Evolutionary conservation across 2,113 vertebrate species (phyloP), one percentile per base, ranked within the genome.

Genomic region (Engystomops pustulosus): DNA sequence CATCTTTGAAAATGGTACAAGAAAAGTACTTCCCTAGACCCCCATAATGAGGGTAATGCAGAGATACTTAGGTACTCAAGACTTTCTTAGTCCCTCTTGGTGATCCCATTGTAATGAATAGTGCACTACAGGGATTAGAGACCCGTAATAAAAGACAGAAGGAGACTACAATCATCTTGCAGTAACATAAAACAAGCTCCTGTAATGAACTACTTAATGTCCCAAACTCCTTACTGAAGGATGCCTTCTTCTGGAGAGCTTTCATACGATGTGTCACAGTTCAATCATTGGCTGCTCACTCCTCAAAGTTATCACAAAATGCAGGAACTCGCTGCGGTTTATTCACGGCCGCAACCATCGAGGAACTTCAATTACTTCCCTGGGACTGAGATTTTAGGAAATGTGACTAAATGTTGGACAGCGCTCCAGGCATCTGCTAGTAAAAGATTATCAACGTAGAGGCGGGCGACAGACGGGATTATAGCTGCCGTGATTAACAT

Each of bases 341-440:
- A 81, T 70, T 58, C 53, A 72, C 45, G 30, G 51, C 27, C 12
- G 45, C 15, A 30, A 32, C 62, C 27, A 51, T 78, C 30, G 72
- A 77, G 69, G 45, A 84, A 68, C 60, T 84, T 84, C 80, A 82
- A 82, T 68, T 77, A 78, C 60, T 84, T 84, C 55, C 71, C 55
- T 15, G 71, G 55, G 81, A 83, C 71, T 65, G 51, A 36, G 53
- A 84, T 53, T 84, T 68, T 84, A 65, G 81, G 81, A 76, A 83
- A 83, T 75, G 71, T 76, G 71, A 67, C 71, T 75, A 65, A 62
- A 51, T 69, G 62, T 36, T 84, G 72, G 82, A 84, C 17, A n/a
- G 47, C 8, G 30, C 44, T 77, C 27, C 47, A 78, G 32, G 58
- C 82, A 84, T 84, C 72, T 77, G 72, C 72, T 84, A 36, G 72